phyloP scores from a whole-genome alignment of 1,140 invertebrate species.

The Cepaea nemoralis region DNA sequence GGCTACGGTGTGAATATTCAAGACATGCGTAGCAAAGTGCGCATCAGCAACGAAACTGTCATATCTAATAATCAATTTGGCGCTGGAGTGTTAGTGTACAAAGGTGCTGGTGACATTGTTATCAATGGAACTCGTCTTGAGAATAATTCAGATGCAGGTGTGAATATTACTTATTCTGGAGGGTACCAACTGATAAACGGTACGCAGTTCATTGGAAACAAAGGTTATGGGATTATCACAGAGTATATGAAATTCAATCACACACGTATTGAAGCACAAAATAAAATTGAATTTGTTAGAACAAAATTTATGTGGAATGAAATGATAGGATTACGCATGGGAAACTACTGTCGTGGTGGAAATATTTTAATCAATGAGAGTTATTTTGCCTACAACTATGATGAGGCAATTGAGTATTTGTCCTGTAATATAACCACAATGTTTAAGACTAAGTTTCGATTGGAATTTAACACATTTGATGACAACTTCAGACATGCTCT shows the following conservation, averaged over 20 bases:
- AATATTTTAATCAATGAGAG: conserved; percentile 65
- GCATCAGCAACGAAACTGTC: conserved; percentile 60
- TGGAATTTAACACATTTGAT: conserved; percentile 67
- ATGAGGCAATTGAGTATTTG: conserved; percentile 67
- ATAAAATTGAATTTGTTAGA: conserved; percentile 62
- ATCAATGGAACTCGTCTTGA: conserved; percentile 65
- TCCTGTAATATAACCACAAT: conserved; percentile 65
- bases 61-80: conserved; percentile 67
- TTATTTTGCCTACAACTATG: conserved; percentile 59
- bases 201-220: conserved; percentile 76
- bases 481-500: conserved; percentile 67
- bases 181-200: conserved; percentile 89
- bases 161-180: conserved; percentile 90
- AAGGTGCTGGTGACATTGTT: conserved; percentile 68
- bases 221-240: conserved; percentile 67
- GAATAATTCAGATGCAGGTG: conserved; percentile 61
- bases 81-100: conserved; percentile 67
- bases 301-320: conserved; percentile 62
- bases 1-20: conserved; percentile 69
- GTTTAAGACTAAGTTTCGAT: conserved; percentile 62
- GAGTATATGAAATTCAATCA: conserved; percentile 62
- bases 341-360: conserved; percentile 68
- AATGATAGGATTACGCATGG: conserved; percentile 66
- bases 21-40: conserved; percentile 66
- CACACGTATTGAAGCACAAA: conserved; percentile 57